Evolutionary conservation across 2,888 invertebrate genomes (phyloP).

Genomic region (Agrochola litura): DNA sequence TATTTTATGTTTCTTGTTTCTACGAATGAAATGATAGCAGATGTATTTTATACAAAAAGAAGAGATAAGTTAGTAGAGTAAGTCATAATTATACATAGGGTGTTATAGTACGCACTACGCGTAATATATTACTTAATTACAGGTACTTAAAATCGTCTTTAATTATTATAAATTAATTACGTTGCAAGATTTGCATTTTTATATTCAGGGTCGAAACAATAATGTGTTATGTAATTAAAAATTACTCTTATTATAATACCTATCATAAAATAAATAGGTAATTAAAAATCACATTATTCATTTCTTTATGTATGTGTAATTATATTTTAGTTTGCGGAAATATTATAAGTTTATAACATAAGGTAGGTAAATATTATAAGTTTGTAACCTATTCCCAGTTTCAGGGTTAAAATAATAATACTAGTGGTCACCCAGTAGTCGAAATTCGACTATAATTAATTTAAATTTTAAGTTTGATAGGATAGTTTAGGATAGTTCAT

Average conservation of each 20-base stretch:
- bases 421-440: no score
- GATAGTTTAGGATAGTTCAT: no score
- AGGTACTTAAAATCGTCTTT: conserved; percentile 18
- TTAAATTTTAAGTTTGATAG: no score
- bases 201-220: conserved; percentile 13
- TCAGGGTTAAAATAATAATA: not conserved
- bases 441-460: no score
- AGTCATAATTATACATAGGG: conserved; percentile 33
- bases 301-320: not conserved
- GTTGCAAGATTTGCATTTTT: conserved; percentile 31
- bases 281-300: conserved; percentile 23
- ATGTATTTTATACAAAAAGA: conserved; percentile 42
- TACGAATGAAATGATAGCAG: conserved; percentile 51
- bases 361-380: no score
- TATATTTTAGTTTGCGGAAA: not conserved
- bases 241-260: not conserved
- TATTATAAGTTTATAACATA: not conserved
- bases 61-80: conserved; percentile 2
- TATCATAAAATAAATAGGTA: conserved; percentile 4
- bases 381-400: no score
- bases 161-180: conserved; percentile 25
- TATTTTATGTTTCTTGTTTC: conserved; percentile 51
- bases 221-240: conserved; percentile 5
- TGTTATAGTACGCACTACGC: conserved; percentile 10
- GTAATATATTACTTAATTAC: conserved; percentile 15